Evolutionary conservation across 2,797 vertebrate species (phyloP).

Genomic region (Corythornis leucogaster): DNA sequence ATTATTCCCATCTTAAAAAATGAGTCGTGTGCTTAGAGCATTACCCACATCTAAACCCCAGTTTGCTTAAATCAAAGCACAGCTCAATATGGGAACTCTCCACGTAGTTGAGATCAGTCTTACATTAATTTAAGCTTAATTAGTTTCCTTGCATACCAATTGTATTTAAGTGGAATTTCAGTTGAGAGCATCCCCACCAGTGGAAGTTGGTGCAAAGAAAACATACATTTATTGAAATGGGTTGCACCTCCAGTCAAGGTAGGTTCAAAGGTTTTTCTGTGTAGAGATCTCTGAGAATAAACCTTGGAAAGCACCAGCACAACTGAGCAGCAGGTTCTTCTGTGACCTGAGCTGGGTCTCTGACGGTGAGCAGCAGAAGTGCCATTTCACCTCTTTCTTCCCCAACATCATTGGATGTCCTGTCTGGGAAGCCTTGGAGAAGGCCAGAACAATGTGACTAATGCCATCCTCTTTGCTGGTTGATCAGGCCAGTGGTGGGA

Average conservation of each 20-base stretch:
- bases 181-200: neutral
- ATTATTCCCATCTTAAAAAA: neutral
- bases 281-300: neutral
- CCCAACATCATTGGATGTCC: accelerated
- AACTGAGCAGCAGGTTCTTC: neutral
- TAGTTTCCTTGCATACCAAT: neutral
- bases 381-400: neutral
- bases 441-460: neutral
- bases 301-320: neutral
- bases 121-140: neutral
- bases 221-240: neutral
- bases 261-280: neutral
- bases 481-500: neutral
- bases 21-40: accelerated
- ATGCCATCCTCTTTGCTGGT: neutral
- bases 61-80: neutral
- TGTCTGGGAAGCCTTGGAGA: neutral
- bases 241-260: neutral
- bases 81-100: neutral
- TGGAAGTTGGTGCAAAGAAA: neutral
- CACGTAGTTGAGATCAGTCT: neutral
- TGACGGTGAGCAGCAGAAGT: neutral
- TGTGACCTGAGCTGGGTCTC: accelerated
- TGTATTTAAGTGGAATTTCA: neutral
- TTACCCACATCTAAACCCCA: neutral